These are phyloP conservation scores for Terebella lapidaria DNA, from an alignment of 2,888 invertebrate genomes.

Conservation along the genomic window DNA sequence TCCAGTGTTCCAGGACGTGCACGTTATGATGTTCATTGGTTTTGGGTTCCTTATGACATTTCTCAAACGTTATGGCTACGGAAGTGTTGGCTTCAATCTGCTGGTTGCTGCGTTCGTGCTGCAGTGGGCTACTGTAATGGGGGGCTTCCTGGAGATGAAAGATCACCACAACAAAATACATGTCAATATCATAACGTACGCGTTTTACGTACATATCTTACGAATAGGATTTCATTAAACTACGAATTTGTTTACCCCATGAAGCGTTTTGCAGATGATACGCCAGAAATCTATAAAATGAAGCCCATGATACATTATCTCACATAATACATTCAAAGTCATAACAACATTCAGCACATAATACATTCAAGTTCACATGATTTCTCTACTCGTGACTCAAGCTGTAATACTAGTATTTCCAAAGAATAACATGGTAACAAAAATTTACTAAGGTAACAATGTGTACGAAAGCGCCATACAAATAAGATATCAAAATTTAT, in stretches of 20 bases:
- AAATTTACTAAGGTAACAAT: too few relatives aligned
- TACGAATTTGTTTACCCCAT: too few relatives aligned
- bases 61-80: slow-evolving; percentile 82
- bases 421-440: too few relatives aligned
- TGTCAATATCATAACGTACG: slow-evolving; percentile 19
- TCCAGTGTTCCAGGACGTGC: slow-evolving; percentile 59
- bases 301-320: background rate
- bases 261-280: too few relatives aligned
- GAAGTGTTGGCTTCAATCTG: slow-evolving; percentile 82
- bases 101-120: slow-evolving; percentile 75
- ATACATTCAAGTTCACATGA: too few relatives aligned
- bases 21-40: slow-evolving; percentile 95
- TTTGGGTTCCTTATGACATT: slow-evolving; percentile 96
- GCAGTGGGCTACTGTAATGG: slow-evolving; percentile 68
- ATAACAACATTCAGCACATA: too few relatives aligned
- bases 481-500: background rate
- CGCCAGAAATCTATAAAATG: background rate
- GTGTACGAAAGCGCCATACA: too few relatives aligned
- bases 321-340: background rate
- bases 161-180: slow-evolving; percentile 34
- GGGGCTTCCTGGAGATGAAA: slow-evolving; percentile 62
- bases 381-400: too few relatives aligned
- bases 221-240: too few relatives aligned
- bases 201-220: too few relatives aligned
- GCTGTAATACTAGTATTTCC: too few relatives aligned